A percentile compares a stretch with the other conserved stretches of the same genome.
Conservation (phyloP, 2,113 vertebrate species). For the Malurus elegans region DNA sequence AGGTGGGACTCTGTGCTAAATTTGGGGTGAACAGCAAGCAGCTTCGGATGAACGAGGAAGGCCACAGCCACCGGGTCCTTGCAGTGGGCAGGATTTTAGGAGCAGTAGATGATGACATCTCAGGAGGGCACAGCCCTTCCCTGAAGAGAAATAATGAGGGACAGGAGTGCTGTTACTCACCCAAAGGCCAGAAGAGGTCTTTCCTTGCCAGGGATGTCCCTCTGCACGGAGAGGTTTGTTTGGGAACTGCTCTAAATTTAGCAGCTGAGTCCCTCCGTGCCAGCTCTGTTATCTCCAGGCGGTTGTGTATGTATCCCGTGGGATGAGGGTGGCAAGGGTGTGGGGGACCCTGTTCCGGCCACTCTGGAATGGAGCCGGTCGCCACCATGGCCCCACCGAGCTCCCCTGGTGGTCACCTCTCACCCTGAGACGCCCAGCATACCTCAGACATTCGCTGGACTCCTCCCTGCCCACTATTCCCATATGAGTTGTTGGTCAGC, state of each 20-base stretch:
- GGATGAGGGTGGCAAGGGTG: background rate
- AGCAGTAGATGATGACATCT: background rate
- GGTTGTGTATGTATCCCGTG: rapidly evolving
- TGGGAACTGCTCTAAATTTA: background rate
- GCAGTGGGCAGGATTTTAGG: background rate
- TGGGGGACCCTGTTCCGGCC: background rate
- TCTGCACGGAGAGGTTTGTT: background rate
- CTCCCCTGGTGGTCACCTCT: background rate
- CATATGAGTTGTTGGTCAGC: background rate
- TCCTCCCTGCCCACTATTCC: background rate
- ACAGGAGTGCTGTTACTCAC: background rate
- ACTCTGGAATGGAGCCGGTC: background rate
- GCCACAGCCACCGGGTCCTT: background rate
- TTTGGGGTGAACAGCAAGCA: background rate
- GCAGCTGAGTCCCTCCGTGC: background rate
- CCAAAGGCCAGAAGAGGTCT: background rate
- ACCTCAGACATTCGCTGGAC: background rate
- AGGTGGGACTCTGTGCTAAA: background rate
- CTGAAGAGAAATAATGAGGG: background rate
- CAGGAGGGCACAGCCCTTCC: background rate
- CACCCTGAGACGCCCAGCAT: background rate
- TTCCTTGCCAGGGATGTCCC: background rate
- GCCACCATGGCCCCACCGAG: background rate
- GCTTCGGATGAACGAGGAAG: background rate
- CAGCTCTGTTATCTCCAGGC: background rate